Evolutionary conservation across 1,140 invertebrate species (phyloP).

Genomic region (Hyposmocoma kahamanoa): DNA sequence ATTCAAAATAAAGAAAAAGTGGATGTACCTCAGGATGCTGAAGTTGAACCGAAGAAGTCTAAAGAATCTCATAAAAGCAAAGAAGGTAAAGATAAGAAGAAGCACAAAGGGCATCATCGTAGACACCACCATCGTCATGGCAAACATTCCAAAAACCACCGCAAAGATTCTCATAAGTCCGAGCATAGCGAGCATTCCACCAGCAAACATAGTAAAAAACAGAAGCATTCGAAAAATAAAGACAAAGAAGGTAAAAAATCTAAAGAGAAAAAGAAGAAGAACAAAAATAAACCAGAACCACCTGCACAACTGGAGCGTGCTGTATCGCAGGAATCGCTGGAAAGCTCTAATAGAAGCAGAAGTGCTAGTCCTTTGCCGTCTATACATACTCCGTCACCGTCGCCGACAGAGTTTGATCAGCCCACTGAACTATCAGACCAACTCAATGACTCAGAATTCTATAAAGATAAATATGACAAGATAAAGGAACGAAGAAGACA

Average conservation of each 20-base stretch:
- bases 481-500: constrained; percentile 79
- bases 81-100: constrained; percentile 65
- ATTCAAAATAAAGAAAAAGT: constrained; percentile 34
- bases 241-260: constrained; percentile 57
- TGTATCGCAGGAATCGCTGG: constrained; percentile 44
- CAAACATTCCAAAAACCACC: constrained; percentile 70
- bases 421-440: constrained; percentile 26
- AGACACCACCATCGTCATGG: constrained; percentile 69
- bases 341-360: constrained; percentile 62
- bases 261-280: constrained; percentile 66
- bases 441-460: constrained; percentile 50
- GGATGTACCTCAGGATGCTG: too few species aligned
- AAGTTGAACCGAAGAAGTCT: constrained; percentile 34
- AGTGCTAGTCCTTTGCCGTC: constrained; percentile 63
- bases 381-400: constrained; percentile 55
- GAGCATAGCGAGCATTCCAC: constrained; percentile 34
- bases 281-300: constrained; percentile 38
- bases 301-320: constrained; percentile 30
- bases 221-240: constrained; percentile 48
- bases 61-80: constrained; percentile 67
- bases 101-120: constrained; percentile 69
- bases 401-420: constrained; percentile 33
- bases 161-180: constrained; percentile 49
- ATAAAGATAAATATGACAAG: constrained; percentile 77
- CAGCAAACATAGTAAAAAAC: constrained; percentile 51